A percentile compares a stretch with the other conserved stretches of the same genome.
Conservation (phyloP, 2,797 vertebrate genomes). For the Morus bassanus region DNA sequence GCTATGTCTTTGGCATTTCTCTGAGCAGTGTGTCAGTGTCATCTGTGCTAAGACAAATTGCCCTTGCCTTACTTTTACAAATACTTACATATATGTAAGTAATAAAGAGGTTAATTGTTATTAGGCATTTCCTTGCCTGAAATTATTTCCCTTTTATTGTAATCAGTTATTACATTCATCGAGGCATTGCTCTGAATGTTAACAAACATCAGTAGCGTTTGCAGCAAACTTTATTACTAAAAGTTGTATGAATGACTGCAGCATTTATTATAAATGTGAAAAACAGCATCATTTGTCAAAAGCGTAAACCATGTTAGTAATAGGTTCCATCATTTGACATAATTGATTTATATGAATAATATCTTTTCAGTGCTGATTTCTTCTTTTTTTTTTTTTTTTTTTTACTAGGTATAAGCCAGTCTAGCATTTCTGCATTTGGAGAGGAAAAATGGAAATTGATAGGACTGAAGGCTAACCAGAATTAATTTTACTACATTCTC, state of each 20-base stretch:
- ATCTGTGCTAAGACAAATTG: neutral
- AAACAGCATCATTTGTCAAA: neutral
- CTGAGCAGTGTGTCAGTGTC: neutral
- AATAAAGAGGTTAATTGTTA: neutral
- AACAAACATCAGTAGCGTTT: neutral
- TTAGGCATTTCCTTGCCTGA: neutral
- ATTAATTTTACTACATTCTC: neutral
- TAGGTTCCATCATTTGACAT: neutral
- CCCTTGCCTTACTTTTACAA: neutral
- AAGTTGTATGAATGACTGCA: neutral
- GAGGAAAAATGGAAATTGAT: neutral
- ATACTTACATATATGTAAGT: neutral
- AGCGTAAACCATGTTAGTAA: neutral
- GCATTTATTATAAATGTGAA: neutral
- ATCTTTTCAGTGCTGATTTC: neutral
- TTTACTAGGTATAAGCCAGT: neutral
- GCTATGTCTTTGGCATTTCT: neutral
- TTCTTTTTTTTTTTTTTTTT: neutral
- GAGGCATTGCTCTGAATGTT: neutral
- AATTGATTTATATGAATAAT: neutral
- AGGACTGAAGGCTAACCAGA: neutral
- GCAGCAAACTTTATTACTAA: neutral
- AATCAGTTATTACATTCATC: neutral
- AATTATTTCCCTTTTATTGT: neutral
- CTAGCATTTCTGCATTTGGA: neutral